Percentiles rank a stretch among this genome's conserved stretches.
phyloP scores from a whole-genome alignment of 2,113 vertebrate species.

The Amblyornis subalaris region DNA sequence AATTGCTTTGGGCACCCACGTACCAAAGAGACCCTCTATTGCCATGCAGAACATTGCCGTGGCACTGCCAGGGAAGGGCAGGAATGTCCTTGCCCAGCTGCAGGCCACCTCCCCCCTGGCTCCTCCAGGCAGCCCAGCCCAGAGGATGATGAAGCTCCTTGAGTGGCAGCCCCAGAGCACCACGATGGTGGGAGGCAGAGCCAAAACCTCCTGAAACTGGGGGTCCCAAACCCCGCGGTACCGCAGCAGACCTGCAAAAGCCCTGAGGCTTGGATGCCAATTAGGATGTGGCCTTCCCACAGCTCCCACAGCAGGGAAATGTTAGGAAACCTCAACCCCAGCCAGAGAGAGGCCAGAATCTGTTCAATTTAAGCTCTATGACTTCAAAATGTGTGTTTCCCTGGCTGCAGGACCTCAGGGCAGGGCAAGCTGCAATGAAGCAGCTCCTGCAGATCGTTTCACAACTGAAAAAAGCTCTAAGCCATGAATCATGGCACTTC shows the following conservation, averaged over 20 bases:
- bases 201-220: not conserved
- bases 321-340: not conserved
- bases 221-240: not conserved
- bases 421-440: not conserved
- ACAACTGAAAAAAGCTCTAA: not conserved
- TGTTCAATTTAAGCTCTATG: not conserved
- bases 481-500: not conserved
- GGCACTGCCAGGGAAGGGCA: not conserved
- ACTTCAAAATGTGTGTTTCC: not conserved
- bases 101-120: not conserved
- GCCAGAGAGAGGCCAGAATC: not conserved
- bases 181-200: not conserved
- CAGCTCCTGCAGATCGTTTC: not conserved
- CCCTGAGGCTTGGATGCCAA: not conserved
- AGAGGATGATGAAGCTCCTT: not conserved
- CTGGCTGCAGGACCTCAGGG: not conserved
- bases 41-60: rapidly evolving
- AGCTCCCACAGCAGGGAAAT: not conserved
- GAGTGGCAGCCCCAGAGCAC: not conserved
- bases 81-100: not conserved
- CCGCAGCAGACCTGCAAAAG: not conserved
- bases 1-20: not conserved
- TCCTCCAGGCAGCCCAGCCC: not conserved
- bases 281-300: not conserved
- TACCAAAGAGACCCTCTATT: not conserved